Conservation (phyloP, 2,797 vertebrate genomes). For the Chrosomus eos region DNA sequence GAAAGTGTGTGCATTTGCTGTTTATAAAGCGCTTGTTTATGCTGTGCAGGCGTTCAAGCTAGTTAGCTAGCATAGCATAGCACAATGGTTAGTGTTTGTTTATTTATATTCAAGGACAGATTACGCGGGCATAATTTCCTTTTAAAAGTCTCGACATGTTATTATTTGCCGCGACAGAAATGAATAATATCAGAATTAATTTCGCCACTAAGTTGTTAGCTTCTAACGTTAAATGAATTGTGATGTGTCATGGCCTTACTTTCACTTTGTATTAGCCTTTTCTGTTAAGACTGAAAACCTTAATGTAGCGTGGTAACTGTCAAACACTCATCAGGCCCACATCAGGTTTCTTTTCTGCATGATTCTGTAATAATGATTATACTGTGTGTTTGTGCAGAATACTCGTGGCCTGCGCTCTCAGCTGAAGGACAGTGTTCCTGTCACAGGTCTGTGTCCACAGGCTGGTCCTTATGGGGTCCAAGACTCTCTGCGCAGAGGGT, state of each 20-base stretch:
- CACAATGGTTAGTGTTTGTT: neutral
- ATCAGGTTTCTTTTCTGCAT: neutral
- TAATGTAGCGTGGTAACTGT: neutral
- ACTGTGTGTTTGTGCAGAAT: constrained; percentile 74
- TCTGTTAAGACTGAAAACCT: neutral
- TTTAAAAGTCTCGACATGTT: neutral
- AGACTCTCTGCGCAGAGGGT: constrained; percentile 91
- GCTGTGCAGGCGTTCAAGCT: neutral
- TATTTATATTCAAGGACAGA: neutral
- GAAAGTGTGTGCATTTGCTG: neutral
- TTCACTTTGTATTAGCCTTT: constrained; percentile 46
- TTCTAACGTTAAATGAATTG: constrained; percentile 1
- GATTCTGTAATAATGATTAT: neutral
- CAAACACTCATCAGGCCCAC: neutral
- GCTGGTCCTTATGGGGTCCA: constrained; percentile 84
- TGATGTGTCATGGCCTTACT: constrained; percentile 59
- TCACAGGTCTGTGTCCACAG: constrained; percentile 84
- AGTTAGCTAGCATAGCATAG: constrained; percentile 12
- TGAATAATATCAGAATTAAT: rapidly evolving
- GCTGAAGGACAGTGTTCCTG: constrained; percentile 88
- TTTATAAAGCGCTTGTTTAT: neutral
- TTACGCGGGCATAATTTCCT: neutral
- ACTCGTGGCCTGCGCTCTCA: constrained; percentile 85
- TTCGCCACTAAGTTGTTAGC: neutral
- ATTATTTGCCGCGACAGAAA: neutral